Evolutionary conservation across 1,140 invertebrate species (phyloP).

Genomic region (Atopsyche davidsoni): DNA sequence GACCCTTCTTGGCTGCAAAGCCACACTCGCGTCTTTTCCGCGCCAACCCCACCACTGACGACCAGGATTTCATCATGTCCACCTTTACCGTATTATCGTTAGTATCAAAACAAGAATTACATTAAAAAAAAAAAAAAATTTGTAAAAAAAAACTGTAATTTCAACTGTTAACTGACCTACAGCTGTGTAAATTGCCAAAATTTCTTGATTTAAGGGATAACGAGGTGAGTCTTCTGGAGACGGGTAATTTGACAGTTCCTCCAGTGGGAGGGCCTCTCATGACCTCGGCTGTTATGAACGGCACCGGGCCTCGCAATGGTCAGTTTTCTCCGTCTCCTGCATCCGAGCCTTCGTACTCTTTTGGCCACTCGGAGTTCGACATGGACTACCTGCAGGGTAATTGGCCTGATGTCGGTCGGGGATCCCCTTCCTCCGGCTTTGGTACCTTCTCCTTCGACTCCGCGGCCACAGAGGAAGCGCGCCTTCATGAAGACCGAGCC

Average conservation of each 20-base stretch:
- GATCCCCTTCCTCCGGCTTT: conserved; percentile 19
- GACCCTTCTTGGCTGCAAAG: conserved; percentile 69
- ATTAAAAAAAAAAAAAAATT: too few species aligned
- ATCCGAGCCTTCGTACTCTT: conserved; percentile 23
- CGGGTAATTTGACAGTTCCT: conserved; percentile 36
- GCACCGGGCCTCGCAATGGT: conserved; percentile 34
- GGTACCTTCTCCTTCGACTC: conserved; percentile 24
- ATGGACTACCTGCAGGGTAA: conserved; percentile 22
- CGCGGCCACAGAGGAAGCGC: conserved; percentile 18
- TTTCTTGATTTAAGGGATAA: conserved; percentile 43
- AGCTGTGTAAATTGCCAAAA: too few species aligned
- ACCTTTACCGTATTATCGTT: conserved; percentile 72
- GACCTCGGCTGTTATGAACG: conserved; percentile 58
- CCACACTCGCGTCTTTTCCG: conserved; percentile 83
- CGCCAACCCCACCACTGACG: conserved; percentile 58
- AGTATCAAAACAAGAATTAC: conserved; percentile 10
- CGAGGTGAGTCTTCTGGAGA: conserved; percentile 43
- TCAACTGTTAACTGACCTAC: too few species aligned
- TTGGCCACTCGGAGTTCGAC: conserved; percentile 19
- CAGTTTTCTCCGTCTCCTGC: conserved; percentile 25
- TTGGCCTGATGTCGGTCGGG: conserved; percentile 16
- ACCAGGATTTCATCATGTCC: conserved; percentile 85
- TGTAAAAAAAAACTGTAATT: too few species aligned
- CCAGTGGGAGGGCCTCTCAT: conserved; percentile 57
- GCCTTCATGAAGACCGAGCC: conserved; percentile 16